These are phyloP conservation scores for Phalanger gymnotis DNA, from an alignment of 2,797 vertebrate species.

Conservation along the genomic window DNA sequence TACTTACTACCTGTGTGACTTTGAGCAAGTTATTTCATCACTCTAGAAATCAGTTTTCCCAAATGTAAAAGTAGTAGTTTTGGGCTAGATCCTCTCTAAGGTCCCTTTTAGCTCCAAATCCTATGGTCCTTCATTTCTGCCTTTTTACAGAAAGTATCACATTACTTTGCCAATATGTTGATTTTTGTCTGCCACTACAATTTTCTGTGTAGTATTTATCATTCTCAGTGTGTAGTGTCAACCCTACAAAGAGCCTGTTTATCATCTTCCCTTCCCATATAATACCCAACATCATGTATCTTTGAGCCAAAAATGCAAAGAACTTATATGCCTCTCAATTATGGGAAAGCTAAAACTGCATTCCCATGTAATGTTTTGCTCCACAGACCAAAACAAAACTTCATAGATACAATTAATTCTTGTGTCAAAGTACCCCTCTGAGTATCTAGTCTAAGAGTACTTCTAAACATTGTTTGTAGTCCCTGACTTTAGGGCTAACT, in stretches of 20 bases:
- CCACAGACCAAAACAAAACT: background rate
- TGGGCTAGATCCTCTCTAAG: background rate
- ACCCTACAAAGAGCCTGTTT: background rate
- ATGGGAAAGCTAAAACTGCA: conserved; percentile 5
- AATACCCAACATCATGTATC: background rate
- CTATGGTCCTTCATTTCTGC: background rate
- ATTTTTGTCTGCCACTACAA: background rate
- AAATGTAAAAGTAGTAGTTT: background rate
- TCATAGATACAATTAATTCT: background rate
- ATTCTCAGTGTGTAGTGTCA: background rate
- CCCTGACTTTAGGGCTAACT: background rate
- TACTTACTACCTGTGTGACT: background rate
- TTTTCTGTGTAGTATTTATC: background rate
- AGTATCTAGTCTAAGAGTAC: background rate
- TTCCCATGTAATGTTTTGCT: background rate
- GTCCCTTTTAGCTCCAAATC: background rate
- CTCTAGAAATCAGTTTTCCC: background rate
- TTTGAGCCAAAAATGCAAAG: background rate
- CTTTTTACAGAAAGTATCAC: background rate
- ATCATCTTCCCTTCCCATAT: background rate
- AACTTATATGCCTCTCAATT: background rate
- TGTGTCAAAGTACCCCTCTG: background rate
- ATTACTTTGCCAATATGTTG: background rate
- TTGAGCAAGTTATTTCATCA: background rate
- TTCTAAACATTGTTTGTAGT: background rate